phyloP scores from a whole-genome alignment of 2,797 vertebrate genomes.

The Pangasius macronema region DNA sequence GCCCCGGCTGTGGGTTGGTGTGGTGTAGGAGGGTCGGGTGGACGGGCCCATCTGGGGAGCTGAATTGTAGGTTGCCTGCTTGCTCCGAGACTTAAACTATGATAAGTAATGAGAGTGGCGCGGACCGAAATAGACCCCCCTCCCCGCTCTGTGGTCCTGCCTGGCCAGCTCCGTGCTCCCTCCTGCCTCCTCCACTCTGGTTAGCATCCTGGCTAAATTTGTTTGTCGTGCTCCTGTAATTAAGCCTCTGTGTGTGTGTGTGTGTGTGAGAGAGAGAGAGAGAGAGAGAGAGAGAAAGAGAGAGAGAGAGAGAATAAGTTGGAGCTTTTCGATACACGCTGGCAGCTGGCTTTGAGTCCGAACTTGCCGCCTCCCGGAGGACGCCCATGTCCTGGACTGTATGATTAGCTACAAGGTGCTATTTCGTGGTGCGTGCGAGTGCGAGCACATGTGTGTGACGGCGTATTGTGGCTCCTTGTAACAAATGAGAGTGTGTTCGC shows the following conservation, averaged over 20 bases:
- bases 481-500: conserved; percentile 13
- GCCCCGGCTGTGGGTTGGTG: conserved; percentile 50
- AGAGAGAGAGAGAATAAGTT: conserved; percentile 30
- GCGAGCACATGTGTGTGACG: not conserved
- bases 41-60: conserved; percentile 62
- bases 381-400: conserved; percentile 41
- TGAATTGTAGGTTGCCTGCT: conserved; percentile 76
- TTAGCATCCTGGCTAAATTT: conserved; percentile 85
- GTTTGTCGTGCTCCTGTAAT: conserved; percentile 82
- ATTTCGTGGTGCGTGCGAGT: conserved; percentile 20
- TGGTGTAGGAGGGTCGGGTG: conserved; percentile 57
- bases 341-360: conserved; percentile 75
- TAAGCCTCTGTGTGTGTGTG: conserved; percentile 66
- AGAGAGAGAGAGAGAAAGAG: not conserved
- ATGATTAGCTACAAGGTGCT: conserved; percentile 55
- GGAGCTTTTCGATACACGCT: conserved; percentile 70
- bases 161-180: conserved; percentile 80
- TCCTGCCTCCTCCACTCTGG: conserved; percentile 82
- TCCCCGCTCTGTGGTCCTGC: conserved; percentile 76
- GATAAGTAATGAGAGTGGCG: conserved; percentile 81
- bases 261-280: conserved; percentile 4
- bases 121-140: conserved; percentile 74
- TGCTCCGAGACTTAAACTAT: conserved; percentile 71
- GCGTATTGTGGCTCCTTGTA: not conserved
- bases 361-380: conserved; percentile 50